These are phyloP conservation scores for Rhyacophila evoluta DNA, from an alignment of 2,888 invertebrate genomes.

Conservation along the genomic window DNA sequence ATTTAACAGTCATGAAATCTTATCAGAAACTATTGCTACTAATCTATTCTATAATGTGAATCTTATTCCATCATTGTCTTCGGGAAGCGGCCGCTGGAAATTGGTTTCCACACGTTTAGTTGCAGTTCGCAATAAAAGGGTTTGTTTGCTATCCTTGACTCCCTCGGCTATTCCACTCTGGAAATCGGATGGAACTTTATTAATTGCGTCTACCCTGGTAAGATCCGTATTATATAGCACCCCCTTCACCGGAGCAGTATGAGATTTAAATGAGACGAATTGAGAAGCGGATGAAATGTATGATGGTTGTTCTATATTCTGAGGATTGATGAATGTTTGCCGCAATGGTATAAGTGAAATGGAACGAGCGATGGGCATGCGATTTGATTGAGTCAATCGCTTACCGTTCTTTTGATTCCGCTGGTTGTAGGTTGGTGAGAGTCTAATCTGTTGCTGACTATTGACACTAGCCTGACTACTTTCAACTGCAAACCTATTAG, in stretches of 20 bases:
- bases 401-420: neutral
- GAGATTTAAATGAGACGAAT: neutral
- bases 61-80: slow-evolving; percentile 41
- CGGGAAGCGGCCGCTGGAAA: slow-evolving; percentile 37
- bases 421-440: neutral
- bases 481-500: neutral
- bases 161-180: neutral
- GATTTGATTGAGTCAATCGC: neutral
- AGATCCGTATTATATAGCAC: neutral
- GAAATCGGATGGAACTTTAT: slow-evolving; percentile 1
- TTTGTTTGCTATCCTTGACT: neutral
- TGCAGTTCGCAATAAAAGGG: neutral
- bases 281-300: neutral
- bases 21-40: slow-evolving; percentile 8
- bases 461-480: neutral
- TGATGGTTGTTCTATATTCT: neutral
- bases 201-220: neutral
- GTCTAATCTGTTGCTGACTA: neutral
- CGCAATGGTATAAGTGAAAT: neutral
- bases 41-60: slow-evolving; percentile 32
- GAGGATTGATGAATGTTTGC: neutral
- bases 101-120: slow-evolving; percentile 29
- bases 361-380: neutral
- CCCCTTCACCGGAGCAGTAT: neutral
- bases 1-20: slow-evolving; percentile 3